A percentile compares a stretch with the other conserved stretches of the same genome.
Conservation (phyloP, 2,797 vertebrate genomes). For the Morus bassanus region DNA sequence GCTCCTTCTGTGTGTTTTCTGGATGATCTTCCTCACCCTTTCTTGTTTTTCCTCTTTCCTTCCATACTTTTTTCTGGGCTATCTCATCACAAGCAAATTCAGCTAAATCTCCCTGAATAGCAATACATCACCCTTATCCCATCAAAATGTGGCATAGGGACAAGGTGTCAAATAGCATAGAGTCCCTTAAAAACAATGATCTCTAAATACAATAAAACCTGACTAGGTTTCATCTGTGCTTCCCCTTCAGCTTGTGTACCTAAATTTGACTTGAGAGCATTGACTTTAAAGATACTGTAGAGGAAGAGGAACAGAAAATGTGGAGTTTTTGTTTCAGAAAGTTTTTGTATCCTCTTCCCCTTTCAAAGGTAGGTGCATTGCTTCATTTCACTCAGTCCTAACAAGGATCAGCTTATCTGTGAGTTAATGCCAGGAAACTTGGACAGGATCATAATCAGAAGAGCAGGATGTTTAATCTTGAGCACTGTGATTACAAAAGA, state of each 20-base stretch:
- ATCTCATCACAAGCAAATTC: not conserved
- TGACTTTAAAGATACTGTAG: not conserved
- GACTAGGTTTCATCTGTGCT: not conserved
- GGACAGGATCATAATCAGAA: conserved; percentile 6
- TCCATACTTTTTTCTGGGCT: not conserved
- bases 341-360: not conserved
- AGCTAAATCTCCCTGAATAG: not conserved
- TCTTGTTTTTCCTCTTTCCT: not conserved
- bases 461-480: conserved; percentile 27
- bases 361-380: not conserved
- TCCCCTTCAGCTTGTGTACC: not conserved
- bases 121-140: not conserved
- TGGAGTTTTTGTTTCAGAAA: not conserved
- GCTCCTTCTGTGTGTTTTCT: not conserved
- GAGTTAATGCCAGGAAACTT: conserved; percentile 20
- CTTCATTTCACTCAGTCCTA: not conserved
- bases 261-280: not conserved
- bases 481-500: conserved; percentile 10
- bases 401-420: not conserved
- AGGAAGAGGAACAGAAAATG: conserved; percentile 21
- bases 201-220: not conserved
- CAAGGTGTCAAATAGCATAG: not conserved
- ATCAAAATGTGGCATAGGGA: not conserved
- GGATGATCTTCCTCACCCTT: not conserved
- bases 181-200: not conserved